These are phyloP conservation scores for Rhinolophus sinicus DNA, from an alignment of 2,113 vertebrate genomes.

Conservation along the genomic window DNA sequence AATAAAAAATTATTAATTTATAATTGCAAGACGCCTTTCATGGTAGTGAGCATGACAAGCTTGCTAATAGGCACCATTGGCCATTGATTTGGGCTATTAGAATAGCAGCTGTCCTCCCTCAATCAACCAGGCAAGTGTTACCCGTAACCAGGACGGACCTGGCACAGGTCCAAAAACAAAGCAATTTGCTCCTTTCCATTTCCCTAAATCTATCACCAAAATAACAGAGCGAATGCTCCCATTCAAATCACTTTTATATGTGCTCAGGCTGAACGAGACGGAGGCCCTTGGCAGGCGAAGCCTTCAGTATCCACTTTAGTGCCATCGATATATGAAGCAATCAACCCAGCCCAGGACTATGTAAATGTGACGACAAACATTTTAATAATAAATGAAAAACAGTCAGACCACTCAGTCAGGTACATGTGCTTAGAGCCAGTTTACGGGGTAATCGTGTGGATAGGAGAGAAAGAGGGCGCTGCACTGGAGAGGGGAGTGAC, in stretches of 20 bases:
- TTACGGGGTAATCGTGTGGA: neutral
- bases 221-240: slow-evolving; percentile 46
- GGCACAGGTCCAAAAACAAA: slow-evolving; percentile 75
- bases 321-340: neutral
- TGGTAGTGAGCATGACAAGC: slow-evolving; percentile 47
- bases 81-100: slow-evolving; percentile 80
- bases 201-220: slow-evolving; percentile 71
- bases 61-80: slow-evolving; percentile 75
- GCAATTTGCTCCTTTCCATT: slow-evolving; percentile 77
- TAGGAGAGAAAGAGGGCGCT: neutral
- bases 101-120: slow-evolving; percentile 82
- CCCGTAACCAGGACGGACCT: slow-evolving; percentile 71
- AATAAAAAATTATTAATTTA: slow-evolving; percentile 34
- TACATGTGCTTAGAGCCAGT: neutral
- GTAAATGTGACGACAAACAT: neutral
- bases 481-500: neutral
- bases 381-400: slow-evolving; percentile 3
- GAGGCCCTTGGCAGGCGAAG: slow-evolving; percentile 37
- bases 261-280: neutral
- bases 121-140: slow-evolving; percentile 74
- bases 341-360: neutral
- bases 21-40: slow-evolving; percentile 51
- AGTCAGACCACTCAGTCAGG: neutral
- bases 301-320: neutral
- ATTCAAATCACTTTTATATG: slow-evolving; percentile 56